A percentile compares a stretch with the other conserved stretches of the same genome.
These are phyloP conservation scores for Macropis europaea DNA, from an alignment of 2,888 invertebrate species.

Conservation along the genomic window DNA sequence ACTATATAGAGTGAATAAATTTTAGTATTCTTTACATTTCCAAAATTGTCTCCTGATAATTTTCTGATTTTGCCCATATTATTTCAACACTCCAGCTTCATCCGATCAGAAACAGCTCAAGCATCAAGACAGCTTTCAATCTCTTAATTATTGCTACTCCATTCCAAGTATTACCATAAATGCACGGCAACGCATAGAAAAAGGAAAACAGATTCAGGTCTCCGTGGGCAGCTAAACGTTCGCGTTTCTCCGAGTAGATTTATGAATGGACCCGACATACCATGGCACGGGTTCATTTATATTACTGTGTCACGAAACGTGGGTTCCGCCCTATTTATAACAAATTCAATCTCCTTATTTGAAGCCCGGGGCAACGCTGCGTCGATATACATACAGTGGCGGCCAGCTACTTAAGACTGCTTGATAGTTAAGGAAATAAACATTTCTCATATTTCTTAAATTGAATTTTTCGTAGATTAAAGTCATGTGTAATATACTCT, in stretches of 20 bases:
- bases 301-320: constrained; percentile 23
- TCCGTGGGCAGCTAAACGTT: background rate
- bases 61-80: too few relatives aligned
- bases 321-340: constrained; percentile 19
- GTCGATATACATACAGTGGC: too few relatives aligned
- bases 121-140: background rate
- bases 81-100: background rate
- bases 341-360: constrained; percentile 22
- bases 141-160: background rate
- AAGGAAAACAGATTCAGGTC: background rate
- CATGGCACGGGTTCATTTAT: constrained; percentile 6
- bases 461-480: too few relatives aligned
- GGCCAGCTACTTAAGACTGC: too few relatives aligned
- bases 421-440: too few relatives aligned
- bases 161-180: constrained; percentile 4
- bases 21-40: too few relatives aligned
- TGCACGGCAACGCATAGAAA: background rate
- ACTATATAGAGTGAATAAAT: too few relatives aligned
- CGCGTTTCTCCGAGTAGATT: constrained; percentile 10
- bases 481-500: too few relatives aligned
- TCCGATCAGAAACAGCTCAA: background rate
- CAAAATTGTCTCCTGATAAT: too few relatives aligned
- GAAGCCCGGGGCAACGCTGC: too few relatives aligned
- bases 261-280: constrained; percentile 22
- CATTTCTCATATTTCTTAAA: too few relatives aligned